Evolutionary conservation across 2,113 vertebrate species (phyloP).

Genomic region (Neoarius graeffei): DNA sequence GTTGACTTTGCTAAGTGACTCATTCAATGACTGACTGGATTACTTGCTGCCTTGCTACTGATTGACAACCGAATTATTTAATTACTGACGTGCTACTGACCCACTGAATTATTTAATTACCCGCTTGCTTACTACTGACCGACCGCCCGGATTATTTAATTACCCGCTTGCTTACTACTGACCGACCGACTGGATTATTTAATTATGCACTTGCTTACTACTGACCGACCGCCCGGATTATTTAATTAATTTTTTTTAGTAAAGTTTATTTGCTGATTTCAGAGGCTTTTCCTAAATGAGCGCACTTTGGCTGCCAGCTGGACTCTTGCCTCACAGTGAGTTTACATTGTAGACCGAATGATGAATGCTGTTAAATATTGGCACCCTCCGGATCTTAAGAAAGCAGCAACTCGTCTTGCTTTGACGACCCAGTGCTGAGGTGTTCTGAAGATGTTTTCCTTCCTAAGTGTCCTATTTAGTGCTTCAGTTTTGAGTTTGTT

Average conservation of each 20-base stretch:
- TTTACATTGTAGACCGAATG: background rate
- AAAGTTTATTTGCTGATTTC: background rate
- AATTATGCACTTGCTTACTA: too few relatives aligned
- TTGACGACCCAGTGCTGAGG: background rate
- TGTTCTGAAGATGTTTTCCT: too few relatives aligned
- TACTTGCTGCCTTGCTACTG: too few relatives aligned
- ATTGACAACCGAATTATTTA: too few relatives aligned
- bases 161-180: too few relatives aligned
- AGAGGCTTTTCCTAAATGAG: background rate
- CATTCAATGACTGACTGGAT: background rate
- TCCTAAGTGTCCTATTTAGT: slow-evolving; percentile 19
- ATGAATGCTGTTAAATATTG: background rate
- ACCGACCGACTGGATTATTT: too few relatives aligned
- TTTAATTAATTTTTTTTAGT: accelerated
- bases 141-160: too few relatives aligned
- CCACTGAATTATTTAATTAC: background rate
- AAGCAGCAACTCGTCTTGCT: background rate
- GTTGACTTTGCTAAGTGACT: background rate
- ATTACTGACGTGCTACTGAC: too few relatives aligned
- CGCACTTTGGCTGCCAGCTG: background rate
- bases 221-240: too few relatives aligned
- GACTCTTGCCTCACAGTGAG: background rate
- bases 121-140: too few relatives aligned
- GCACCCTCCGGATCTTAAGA: background rate
- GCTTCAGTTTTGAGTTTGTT: slow-evolving; percentile 11